Evolutionary conservation across 2,888 invertebrate genomes (phyloP).

Genomic region (Ctenicera cuprea): DNA sequence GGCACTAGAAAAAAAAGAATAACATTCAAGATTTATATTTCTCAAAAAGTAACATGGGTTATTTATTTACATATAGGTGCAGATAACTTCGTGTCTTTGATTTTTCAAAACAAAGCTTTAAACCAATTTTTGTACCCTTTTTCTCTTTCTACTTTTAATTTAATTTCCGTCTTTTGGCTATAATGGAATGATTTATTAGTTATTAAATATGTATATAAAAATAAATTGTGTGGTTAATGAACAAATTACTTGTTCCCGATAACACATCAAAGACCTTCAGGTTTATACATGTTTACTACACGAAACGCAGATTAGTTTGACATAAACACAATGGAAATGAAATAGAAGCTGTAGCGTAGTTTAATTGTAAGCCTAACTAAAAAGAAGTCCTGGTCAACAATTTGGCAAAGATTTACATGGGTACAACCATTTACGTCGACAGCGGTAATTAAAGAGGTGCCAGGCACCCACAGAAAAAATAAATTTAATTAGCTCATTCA

Average conservation of each 20-base stretch:
- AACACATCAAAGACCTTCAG: conserved; percentile 5
- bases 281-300: neutral
- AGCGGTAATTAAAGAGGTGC: conserved; percentile 4
- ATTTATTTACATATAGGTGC: too few relatives aligned
- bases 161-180: too few relatives aligned
- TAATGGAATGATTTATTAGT: too few relatives aligned
- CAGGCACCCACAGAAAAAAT: neutral
- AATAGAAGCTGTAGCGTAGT: too few relatives aligned
- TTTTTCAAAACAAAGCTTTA: too few relatives aligned
- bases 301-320: neutral
- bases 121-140: too few relatives aligned
- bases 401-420: neutral
- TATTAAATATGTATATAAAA: neutral
- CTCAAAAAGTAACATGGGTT: too few relatives aligned
- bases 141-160: too few relatives aligned
- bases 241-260: neutral
- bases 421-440: neutral
- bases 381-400: neutral
- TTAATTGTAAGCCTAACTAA: neutral
- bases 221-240: neutral
- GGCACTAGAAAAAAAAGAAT: too few relatives aligned
- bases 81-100: too few relatives aligned
- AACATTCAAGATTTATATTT: too few relatives aligned
- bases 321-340: too few relatives aligned
- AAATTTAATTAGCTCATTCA: conserved; percentile 12